These are phyloP conservation scores for Seladonia tumulorum DNA, from an alignment of 2,888 invertebrate species.

Conservation along the genomic window DNA sequence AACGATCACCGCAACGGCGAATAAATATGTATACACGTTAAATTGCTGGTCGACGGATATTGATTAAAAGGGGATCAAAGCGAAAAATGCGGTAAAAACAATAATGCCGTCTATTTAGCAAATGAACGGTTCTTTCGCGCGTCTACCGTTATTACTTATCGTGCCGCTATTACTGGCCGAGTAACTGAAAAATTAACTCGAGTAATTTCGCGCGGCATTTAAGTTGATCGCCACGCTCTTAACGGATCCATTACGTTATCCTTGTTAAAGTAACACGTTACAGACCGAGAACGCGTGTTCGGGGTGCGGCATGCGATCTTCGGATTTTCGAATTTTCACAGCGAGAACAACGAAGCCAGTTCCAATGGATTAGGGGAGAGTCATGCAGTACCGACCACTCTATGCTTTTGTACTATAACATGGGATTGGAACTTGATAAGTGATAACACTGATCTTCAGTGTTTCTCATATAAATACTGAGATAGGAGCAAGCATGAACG, in stretches of 20 bases:
- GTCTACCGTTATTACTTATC: slow-evolving; percentile 61
- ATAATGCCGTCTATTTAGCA: slow-evolving; percentile 55
- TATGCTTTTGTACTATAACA: neutral
- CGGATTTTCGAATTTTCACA: slow-evolving; percentile 50
- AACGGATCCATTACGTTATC: slow-evolving; percentile 64
- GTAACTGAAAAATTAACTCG: slow-evolving; percentile 69
- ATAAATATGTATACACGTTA: slow-evolving; percentile 2
- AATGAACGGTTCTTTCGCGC: slow-evolving; percentile 58
- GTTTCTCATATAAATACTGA: no score
- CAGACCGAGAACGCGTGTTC: slow-evolving; percentile 44
- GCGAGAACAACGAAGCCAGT: slow-evolving; percentile 14
- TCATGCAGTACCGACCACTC: neutral
- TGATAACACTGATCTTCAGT: neutral
- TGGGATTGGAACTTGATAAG: neutral
- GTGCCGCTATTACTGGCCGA: slow-evolving; percentile 53
- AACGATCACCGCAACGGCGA: neutral
- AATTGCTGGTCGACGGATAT: slow-evolving; percentile 6
- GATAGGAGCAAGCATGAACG: no score
- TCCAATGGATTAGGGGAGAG: neutral
- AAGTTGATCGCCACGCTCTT: slow-evolving; percentile 60
- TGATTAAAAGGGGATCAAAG: slow-evolving; percentile 19
- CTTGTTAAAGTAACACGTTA: slow-evolving; percentile 50
- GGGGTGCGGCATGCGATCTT: slow-evolving; percentile 43
- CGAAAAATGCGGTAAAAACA: slow-evolving; percentile 26
- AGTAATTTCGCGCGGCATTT: slow-evolving; percentile 66